phyloP scores from a whole-genome alignment of 2,113 vertebrate genomes.

The Petaurus breviceps region DNA sequence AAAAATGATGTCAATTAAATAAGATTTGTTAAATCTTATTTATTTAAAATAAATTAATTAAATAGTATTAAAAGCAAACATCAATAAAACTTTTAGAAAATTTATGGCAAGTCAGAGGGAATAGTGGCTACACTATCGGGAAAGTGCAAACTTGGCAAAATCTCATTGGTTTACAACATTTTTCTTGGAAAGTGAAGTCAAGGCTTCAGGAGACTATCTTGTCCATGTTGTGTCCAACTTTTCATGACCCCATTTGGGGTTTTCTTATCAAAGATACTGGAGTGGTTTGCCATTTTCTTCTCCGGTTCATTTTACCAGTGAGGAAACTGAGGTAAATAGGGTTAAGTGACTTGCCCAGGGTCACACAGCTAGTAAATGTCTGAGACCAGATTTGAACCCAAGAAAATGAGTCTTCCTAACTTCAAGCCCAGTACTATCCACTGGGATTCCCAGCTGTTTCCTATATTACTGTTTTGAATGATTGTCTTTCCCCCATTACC shows the following conservation, averaged over 20 bases:
- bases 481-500: background rate
- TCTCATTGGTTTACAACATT: background rate
- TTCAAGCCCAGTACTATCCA: background rate
- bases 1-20: background rate
- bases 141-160: background rate
- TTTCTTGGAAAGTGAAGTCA: background rate
- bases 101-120: background rate
- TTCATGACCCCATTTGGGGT: background rate
- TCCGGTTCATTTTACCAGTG: background rate
- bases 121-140: background rate
- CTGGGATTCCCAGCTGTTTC: background rate
- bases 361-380: background rate
- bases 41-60: background rate
- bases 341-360: background rate
- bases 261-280: background rate
- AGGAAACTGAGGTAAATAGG: background rate
- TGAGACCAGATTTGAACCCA: background rate
- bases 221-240: background rate
- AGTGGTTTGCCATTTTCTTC: background rate
- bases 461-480: background rate
- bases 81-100: background rate
- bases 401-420: background rate
- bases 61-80: background rate
- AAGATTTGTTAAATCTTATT: background rate
- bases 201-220: background rate